phyloP scores from a whole-genome alignment of 2,888 invertebrate genomes.

The Acanthococcus lagerstroemiae region DNA sequence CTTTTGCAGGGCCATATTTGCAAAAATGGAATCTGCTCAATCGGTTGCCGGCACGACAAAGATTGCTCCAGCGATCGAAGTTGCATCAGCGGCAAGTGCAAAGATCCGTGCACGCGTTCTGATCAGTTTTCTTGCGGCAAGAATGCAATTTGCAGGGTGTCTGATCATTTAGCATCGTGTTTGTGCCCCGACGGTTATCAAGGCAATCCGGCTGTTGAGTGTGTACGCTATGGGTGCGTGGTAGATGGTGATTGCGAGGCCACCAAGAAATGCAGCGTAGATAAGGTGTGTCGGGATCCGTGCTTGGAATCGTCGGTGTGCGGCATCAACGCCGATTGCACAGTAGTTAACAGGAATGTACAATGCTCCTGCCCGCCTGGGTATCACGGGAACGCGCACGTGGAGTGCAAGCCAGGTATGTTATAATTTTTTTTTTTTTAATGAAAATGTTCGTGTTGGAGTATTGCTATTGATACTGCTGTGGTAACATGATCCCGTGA shows the following conservation, averaged over 20 bases:
- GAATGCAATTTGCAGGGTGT: slow-evolving; percentile 67
- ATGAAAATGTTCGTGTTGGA: too few relatives aligned
- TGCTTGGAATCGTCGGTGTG: slow-evolving; percentile 66
- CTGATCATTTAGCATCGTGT: slow-evolving; percentile 73
- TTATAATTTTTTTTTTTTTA: not conserved
- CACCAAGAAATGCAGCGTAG: slow-evolving; percentile 61
- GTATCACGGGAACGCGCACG: slow-evolving; percentile 58
- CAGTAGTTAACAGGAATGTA: slow-evolving; percentile 62
- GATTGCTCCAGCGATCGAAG: slow-evolving; percentile 69
- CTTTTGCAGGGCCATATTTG: slow-evolving; percentile 60
- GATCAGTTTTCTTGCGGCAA: slow-evolving; percentile 61
- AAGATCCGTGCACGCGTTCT: slow-evolving; percentile 62
- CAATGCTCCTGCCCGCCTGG: slow-evolving; percentile 68
- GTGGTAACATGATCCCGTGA: too few relatives aligned
- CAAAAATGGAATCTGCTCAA: slow-evolving; percentile 57
- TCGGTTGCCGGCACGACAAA: slow-evolving; percentile 69
- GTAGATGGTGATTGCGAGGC: slow-evolving; percentile 64
- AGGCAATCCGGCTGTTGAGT: slow-evolving; percentile 44
- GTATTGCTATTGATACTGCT: too few relatives aligned
- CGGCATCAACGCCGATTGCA: slow-evolving; percentile 74
- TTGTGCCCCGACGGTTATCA: slow-evolving; percentile 77
- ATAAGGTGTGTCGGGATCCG: slow-evolving; percentile 69
- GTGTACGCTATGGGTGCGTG: slow-evolving; percentile 60
- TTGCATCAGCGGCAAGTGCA: slow-evolving; percentile 67
- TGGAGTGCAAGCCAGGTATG: slow-evolving; percentile 55